A percentile compares a stretch with the other conserved stretches of the same genome.
Conservation (phyloP, 2,888 invertebrate genomes). For the Ischnura elegans region DNA sequence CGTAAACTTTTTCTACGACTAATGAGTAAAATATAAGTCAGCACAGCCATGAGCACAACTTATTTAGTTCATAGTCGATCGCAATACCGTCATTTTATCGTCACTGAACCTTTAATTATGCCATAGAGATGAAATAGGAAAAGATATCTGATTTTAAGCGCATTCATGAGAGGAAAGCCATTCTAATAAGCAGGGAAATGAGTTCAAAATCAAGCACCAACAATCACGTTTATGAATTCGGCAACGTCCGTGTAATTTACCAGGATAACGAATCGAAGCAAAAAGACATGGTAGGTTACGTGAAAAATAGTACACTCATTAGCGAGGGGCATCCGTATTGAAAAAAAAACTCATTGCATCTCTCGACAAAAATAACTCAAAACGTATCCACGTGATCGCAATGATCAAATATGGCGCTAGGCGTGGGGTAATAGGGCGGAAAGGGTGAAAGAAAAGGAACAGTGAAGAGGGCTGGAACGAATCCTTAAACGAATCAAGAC, state of each 20-base stretch:
- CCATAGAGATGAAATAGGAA: too few species aligned
- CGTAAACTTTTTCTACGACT: too few species aligned
- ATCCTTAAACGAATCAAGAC: not conserved
- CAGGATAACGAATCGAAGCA: not conserved
- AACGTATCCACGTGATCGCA: not conserved
- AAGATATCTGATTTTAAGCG: too few species aligned
- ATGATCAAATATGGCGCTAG: not conserved
- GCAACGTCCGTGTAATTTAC: not conserved
- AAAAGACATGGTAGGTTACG: not conserved
- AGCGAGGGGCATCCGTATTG: not conserved
- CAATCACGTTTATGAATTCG: not conserved
- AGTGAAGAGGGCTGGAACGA: not conserved
- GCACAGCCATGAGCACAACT: too few species aligned
- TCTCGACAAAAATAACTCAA: not conserved
- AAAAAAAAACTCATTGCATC: not conserved
- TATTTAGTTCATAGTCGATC: too few species aligned
- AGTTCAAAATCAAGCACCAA: not conserved
- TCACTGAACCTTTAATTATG: too few species aligned
- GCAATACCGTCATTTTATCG: too few species aligned
- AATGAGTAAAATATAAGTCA: too few species aligned
- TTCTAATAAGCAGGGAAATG: too few species aligned
- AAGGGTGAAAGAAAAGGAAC: not conserved
- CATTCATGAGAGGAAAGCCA: too few species aligned
- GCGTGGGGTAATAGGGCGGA: not conserved
- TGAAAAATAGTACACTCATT: not conserved